Base-by-base conservation (phyloP, 1,140 invertebrate genomes). In the Trinorchestia longiramus region DNA sequence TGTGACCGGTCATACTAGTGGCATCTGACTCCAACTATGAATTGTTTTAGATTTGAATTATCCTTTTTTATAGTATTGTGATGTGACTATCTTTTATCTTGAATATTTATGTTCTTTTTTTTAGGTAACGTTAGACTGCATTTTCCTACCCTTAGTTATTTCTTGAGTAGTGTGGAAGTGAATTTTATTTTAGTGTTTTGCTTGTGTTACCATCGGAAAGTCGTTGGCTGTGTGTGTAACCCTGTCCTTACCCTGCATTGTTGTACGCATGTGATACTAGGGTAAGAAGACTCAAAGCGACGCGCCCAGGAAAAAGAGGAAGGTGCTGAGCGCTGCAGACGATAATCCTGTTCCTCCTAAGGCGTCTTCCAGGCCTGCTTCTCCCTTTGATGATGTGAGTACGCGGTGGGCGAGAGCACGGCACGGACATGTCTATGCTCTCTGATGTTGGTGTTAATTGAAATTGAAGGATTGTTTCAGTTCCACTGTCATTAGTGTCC, bases 231-330 rank as follows among this genome's bases (percentile, higher is more conserved):
- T 8, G 47, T n/a, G n/a, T 19, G 6, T 53, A 6, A 53, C 28
- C 62, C 62, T 77, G 28, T 23, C 88, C 88, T 91, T 3, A 91
- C 43, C 44, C 40, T 94, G 92, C 44, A 6, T 94, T 47, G 41
- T 92, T 44, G 92, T 47, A 6, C 44, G 92, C 92, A 94, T 94
- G 92, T 44, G 8, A 11, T 47, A 40, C 47, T 94, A 94, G 92
- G 44, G 92, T 94, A 94, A 94, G 92, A 47, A 45, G 92, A 94
- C 36, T 43, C 43, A 94, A 19, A 44, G 43, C 36, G 92, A 44
- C 92, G 92, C 41, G 17, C 92, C 92, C 44, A 94, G 47, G 44
- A 94, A 94, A 43, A 94, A 94, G 44, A 94, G 92, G 92, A 94
- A 94, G 44, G 43, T 94, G 41, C 44, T 94, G 43, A n/a, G 17